phyloP scores from a whole-genome alignment of 2,113 vertebrate species.

The Thamnophis sirtalis region DNA sequence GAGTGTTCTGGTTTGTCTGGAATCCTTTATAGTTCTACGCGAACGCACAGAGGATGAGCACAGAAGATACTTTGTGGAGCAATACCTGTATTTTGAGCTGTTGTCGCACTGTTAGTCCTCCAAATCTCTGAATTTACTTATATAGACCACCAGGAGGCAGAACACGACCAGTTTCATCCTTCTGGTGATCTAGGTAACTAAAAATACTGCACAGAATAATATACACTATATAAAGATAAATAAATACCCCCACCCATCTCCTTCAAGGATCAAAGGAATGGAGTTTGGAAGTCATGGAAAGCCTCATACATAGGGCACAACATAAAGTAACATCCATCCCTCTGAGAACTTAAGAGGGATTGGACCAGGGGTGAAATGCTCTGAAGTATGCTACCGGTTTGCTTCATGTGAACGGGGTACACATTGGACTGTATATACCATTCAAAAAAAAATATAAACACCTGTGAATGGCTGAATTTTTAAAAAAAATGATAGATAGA shows the following conservation, averaged over 20 bases:
- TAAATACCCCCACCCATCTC: not conserved
- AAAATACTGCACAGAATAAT: not conserved
- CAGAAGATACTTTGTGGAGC: not conserved
- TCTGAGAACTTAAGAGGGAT: not conserved
- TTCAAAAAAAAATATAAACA: not conserved
- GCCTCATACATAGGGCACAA: not conserved
- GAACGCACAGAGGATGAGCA: not conserved
- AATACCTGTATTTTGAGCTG: not conserved
- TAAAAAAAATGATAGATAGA: not conserved
- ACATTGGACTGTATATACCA: not conserved
- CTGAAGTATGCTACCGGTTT: too few relatives aligned
- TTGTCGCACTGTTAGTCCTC: not conserved
- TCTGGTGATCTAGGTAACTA: not conserved
- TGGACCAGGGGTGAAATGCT: too few relatives aligned
- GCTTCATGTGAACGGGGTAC: too few relatives aligned
- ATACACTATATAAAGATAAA: not conserved
- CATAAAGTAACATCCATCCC: not conserved
- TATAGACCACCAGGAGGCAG: not conserved
- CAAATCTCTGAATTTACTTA: not conserved
- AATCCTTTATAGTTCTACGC: not conserved
- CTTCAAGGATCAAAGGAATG: not conserved
- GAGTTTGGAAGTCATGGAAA: not conserved
- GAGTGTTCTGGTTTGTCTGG: not conserved
- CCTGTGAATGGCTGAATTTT: not conserved
- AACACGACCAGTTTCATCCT: not conserved